Conservation (phyloP, 2,113 vertebrate species). For the Myotis davidii region DNA sequence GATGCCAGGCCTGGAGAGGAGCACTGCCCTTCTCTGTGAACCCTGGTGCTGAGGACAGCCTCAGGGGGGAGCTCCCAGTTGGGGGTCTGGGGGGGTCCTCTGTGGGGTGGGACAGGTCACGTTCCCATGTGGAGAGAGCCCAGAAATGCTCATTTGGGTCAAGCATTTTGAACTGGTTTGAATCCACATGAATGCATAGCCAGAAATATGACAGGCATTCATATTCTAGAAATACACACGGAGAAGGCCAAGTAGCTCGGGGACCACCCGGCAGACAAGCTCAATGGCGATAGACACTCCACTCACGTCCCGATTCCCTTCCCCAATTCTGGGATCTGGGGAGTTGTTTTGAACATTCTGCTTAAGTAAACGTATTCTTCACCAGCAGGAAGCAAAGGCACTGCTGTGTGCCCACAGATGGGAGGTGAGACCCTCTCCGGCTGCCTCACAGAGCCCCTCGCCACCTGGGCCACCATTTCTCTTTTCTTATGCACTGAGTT, state of each 20-base stretch:
- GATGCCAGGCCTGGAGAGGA: background rate
- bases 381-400: background rate
- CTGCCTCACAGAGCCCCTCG: no score
- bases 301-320: accelerated
- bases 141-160: background rate
- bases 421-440: background rate
- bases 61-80: accelerated
- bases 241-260: background rate
- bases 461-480: accelerated
- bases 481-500: no score
- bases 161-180: background rate
- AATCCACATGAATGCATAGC: background rate
- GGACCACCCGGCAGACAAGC: accelerated
- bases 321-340: accelerated
- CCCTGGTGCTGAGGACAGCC: accelerated
- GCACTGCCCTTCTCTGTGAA: background rate
- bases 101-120: background rate
- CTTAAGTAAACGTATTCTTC: background rate
- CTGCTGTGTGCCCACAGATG: accelerated
- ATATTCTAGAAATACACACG: accelerated
- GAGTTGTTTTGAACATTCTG: background rate
- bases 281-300: accelerated
- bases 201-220: background rate
- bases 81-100: background rate
- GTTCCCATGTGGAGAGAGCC: background rate